Evolutionary conservation across 2,113 vertebrate species (phyloP), one percentile per base, ranked within the genome.

Genomic region (Lota lota): DNA sequence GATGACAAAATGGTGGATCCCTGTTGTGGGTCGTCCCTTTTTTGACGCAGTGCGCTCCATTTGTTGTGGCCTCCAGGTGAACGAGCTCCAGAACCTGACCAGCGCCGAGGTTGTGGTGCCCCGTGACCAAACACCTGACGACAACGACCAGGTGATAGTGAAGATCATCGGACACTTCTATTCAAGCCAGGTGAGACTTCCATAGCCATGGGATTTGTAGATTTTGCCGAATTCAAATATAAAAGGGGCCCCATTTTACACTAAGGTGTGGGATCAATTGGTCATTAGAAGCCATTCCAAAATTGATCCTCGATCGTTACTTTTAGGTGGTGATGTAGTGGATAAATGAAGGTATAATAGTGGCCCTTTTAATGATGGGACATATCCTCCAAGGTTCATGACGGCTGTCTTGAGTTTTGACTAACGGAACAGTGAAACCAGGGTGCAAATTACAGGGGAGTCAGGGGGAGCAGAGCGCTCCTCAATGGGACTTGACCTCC

Each of bases 81-180:
- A 97, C 62, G 96, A 98, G 86, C 94, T 99, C 79, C 97, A 99
- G 88, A 99, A 98, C 90, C 90, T 98, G 85, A 96, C 96, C 78
- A 98, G 97, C 78, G 97, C 97, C 63, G 97, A 99, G 88, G 97
- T 99, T 81, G 97, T 99, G 85, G 97, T 99, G 69, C 97, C 97
- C 67, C 90, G 97, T 87, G 97, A 99, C 89, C 97, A 99, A 93
- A 96, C 94, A 1, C 97, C 97, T 63, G 97, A 99, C 64, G 97
- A 99, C 88, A 96, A 98, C 6, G 97, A 98, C 85, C 95, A 98
- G 90, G 97, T 99, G 73, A 92, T 99, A 77, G 97, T 99, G 58
- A 99, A 99, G 89, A 99, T 99, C 90, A 97, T 94, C 68, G 97
- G 97, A 80, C 97, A 99, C 81, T 99, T 99, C 93, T 99, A 98